phyloP scores from a whole-genome alignment of 2,888 invertebrate genomes.

The Nymphalis c-album region DNA sequence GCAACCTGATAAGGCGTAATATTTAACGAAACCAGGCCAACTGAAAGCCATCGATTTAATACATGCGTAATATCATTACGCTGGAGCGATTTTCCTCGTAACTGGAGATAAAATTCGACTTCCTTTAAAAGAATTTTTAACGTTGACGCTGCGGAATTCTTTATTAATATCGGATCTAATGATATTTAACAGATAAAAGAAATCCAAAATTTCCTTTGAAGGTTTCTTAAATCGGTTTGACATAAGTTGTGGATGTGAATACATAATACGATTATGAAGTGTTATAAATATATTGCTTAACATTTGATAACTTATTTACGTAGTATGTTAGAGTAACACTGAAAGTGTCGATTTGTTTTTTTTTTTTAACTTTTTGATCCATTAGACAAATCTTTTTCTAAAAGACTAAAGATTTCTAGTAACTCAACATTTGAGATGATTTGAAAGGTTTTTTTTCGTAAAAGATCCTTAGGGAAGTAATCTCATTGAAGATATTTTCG shows the following conservation, averaged over 20 bases:
- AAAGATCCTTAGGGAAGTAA: slow-evolving; percentile 17
- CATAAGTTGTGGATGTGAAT: neutral
- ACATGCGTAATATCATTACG: slow-evolving; percentile 68
- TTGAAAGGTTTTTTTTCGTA: neutral
- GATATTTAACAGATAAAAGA: slow-evolving; percentile 18
- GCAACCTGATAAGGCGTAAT: slow-evolving; percentile 38
- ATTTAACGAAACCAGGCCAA: slow-evolving; percentile 55
- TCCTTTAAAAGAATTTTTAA: slow-evolving; percentile 27
- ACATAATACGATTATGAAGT: neutral
- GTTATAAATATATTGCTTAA: neutral
- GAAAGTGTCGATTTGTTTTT: no score
- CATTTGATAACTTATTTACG: neutral
- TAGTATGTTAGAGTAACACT: no score
- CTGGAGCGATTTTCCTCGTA: slow-evolving; percentile 42
- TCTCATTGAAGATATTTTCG: slow-evolving; percentile 32
- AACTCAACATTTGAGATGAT: neutral
- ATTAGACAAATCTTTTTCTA: neutral
- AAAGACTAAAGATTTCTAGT: neutral
- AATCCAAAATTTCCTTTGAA: slow-evolving; percentile 12
- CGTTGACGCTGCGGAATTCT: slow-evolving; percentile 33
- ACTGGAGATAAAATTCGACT: slow-evolving; percentile 35
- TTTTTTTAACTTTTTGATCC: no score
- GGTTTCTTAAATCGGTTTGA: neutral
- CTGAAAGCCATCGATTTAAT: slow-evolving; percentile 68
- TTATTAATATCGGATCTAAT: slow-evolving; percentile 28